These are phyloP conservation scores for Steatocranus sp. DNA, from an alignment of 2,797 vertebrate species.

Conservation along the genomic window DNA sequence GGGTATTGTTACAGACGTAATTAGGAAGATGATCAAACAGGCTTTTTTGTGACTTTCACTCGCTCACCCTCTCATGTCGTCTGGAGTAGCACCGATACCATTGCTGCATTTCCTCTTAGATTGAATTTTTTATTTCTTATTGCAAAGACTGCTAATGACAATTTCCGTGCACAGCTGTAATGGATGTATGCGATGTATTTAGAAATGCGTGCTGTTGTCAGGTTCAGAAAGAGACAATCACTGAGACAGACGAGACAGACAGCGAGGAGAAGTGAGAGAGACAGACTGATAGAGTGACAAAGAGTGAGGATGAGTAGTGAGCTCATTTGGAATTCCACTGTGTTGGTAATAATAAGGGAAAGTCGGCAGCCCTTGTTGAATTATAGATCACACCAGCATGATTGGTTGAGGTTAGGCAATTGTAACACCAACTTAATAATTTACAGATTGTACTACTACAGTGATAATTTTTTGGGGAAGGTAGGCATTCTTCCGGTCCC, in stretches of 20 bases:
- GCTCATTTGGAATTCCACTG: slow-evolving; percentile 64
- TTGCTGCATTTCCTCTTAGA: slow-evolving; percentile 43
- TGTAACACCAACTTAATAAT: slow-evolving; percentile 75
- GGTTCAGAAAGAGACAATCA: slow-evolving; percentile 34
- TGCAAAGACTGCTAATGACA: slow-evolving; percentile 44
- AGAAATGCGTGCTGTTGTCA: slow-evolving; percentile 18
- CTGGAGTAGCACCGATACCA: slow-evolving; percentile 29
- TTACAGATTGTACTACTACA: slow-evolving; percentile 73
- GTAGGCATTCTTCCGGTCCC: slow-evolving; percentile 23
- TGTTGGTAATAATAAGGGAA: slow-evolving; percentile 72
- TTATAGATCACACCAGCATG: slow-evolving; percentile 73
- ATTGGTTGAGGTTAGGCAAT: slow-evolving; percentile 77
- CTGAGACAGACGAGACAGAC: slow-evolving; percentile 37
- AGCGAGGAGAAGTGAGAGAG: slow-evolving; percentile 14
- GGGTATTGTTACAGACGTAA: slow-evolving; percentile 69
- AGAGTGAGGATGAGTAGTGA: slow-evolving; percentile 38
- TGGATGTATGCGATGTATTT: slow-evolving; percentile 29
- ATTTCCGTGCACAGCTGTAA: slow-evolving; percentile 23
- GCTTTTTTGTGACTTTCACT: slow-evolving; percentile 41
- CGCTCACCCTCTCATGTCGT: slow-evolving; percentile 26
- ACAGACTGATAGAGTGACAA: slow-evolving; percentile 48
- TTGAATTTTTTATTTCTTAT: slow-evolving; percentile 2
- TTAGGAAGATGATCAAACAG: slow-evolving; percentile 73
- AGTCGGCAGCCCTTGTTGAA: slow-evolving; percentile 71
- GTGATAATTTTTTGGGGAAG: slow-evolving; percentile 64